Base-by-base conservation (phyloP, 2,888 invertebrate species). In the Sphaeridia pumilis region DNA sequence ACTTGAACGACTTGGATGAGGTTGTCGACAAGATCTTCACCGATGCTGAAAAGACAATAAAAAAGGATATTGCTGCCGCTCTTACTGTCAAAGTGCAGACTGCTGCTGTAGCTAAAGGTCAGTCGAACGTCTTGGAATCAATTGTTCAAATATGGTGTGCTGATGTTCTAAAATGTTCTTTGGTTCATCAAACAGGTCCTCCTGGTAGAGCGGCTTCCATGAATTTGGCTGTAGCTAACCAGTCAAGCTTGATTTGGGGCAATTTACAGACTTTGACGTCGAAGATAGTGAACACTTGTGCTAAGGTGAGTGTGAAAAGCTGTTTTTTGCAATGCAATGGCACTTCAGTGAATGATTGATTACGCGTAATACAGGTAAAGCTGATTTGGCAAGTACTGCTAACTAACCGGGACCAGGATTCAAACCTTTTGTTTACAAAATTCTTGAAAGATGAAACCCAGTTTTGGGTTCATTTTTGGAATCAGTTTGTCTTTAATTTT, bases 241-340 rank as follows among this genome's bases (percentile, higher is more conserved):
- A 50, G 35, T 24, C 57, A 1, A 56, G 48, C 10, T 59, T 62
- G 52, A 56, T 94, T 4, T 94, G 93, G 92, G 81, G 83, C 56
- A 88, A 87, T 65, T 77, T 94, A 66, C 90, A 93, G 14, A 36
- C 43, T 14, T 34, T 62, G 14, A 49, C 49, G 1, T 31, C 42
- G 21, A 64, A 61, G 56, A 25, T 64, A 17, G 21, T 57, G 22
- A 28, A 14, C 31, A 28, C 21, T 26, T 49, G 38, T 25, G 36
- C 34, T 12, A 49, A 49, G 21, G 49, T 48, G 38, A 36, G 5
- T 17, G 4, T 14, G 12, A 10, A 10, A 10, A 22, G 12, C 25
- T 14, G 4, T 22, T 10, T 22, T 20, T 21, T 44, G 20, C 5
- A 21, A 21, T 12, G 12, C 7, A 44, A 22, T 4, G 10, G 20